Conservation (phyloP, 2,113 vertebrate genomes). For the Dromas ardeola region DNA sequence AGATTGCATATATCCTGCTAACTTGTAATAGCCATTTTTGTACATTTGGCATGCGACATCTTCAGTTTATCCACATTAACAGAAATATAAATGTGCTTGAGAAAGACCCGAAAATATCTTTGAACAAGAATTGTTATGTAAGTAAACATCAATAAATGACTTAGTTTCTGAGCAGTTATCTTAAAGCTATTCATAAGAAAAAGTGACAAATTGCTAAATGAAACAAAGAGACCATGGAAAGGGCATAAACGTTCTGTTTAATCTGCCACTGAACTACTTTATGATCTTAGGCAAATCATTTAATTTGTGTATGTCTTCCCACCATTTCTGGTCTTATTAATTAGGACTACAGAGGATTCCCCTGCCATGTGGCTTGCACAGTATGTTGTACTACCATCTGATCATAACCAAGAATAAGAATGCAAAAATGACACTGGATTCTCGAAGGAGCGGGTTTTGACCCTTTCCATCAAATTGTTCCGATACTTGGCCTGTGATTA, state of each 20-base stretch:
- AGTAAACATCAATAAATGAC: neutral
- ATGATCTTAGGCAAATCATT: neutral
- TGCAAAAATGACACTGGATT: conserved; percentile 7
- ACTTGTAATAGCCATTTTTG: conserved; percentile 48
- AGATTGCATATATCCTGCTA: conserved; percentile 25
- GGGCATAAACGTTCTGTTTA: neutral
- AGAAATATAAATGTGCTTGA: conserved; percentile 40
- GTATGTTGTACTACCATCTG: neutral
- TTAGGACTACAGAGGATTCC: neutral
- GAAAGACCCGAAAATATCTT: conserved; percentile 32
- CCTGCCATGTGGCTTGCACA: neutral
- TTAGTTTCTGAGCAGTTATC: conserved; percentile 25
- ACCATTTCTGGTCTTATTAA: neutral
- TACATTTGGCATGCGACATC: conserved; percentile 40
- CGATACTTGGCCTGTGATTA: neutral
- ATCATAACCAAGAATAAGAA: neutral
- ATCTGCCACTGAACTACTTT: neutral
- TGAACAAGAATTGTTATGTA: conserved; percentile 18
- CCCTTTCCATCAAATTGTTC: conserved; percentile 17
- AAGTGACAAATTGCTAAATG: conserved; percentile 15
- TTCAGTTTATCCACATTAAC: conserved; percentile 49
- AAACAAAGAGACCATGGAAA: neutral
- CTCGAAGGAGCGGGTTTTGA: neutral
- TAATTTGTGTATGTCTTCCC: neutral
- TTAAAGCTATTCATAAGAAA: conserved; percentile 26